Base-by-base conservation (phyloP, 1,140 invertebrate genomes). In the Caerostris darwini region DNA sequence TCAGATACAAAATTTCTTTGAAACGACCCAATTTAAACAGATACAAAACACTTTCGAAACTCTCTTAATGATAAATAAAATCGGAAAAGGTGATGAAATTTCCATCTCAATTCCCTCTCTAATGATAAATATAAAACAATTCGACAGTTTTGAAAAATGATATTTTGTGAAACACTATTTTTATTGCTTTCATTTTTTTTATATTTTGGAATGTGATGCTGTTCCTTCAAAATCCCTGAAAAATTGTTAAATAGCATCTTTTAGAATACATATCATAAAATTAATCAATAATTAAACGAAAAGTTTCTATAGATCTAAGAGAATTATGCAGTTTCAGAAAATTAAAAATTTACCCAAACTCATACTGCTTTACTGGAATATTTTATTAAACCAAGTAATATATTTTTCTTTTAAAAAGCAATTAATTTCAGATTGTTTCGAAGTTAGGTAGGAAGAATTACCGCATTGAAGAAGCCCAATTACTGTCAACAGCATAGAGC, bases 401-500 rank as follows among this genome's bases (percentile, higher is more conserved):
- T 34, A 77, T 77, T 77, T 71, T 71, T 71, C 69, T 34, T 71
- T 77, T 5, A 50, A 77, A 53, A 50, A 14, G 34, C 71, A 77
- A 77, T 77, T 77, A 77, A 77, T 77, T 77, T 77, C 53, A 77
- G 71, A 77, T 77, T 77, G 71, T 77, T 77, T 34, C 6, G 7
- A 8, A 77, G 71, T 77, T 12, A 50, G 34, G 8, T 50, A 12
- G 53, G 50, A 77, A 53, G 71, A 77, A 77, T 12, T 50, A 53
- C 71, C 14, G 71, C 12, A 50, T 77, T 77, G 3, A 77, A 77
- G 71, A 34, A 50, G 34, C 53, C 50, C 71, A 77, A 77, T 77
- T 77, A 77, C 71, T 77, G 71, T 77, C 71, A 77, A 34, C 71
- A 77, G 71, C 71, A 77, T 77, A 50, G 10, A 77, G 71, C 34